Evolutionary conservation across 2,113 vertebrate genomes (phyloP), one percentile per base, ranked within the genome.

Genomic region (Puffinus mauretanicus): DNA sequence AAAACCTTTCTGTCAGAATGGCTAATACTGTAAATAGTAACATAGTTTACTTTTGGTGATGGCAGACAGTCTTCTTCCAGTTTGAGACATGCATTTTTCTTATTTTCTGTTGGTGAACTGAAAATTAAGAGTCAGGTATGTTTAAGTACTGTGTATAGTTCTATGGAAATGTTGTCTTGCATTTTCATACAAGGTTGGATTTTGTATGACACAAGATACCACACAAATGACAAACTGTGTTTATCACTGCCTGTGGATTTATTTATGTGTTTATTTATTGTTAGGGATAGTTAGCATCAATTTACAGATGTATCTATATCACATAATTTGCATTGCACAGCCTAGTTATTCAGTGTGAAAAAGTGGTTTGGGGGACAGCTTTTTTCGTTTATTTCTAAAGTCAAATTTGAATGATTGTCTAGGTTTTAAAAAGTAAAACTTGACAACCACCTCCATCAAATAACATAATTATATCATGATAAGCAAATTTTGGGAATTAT

Each of bases 261-360:
- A 66, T 36, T 25, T 18, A 27, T 27, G 34, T 40, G 6, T 54
- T 54, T 55, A 30, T 55, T 26, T 55, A 10, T 17, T 67, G 5
- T 40, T 51, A 13, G 11, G 16, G 5, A 58, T 64, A 38, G 5
- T 18, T 57, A 42, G 3, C 7, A 17, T 64, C 13, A n/a, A 27
- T 78, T 86, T 76, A 62, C 7, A 80, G 15, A 20, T 76, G 17
- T 1, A 51, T 15, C 20, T 60, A 4, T 36, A 40, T 29, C 3
- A 1, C 2, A 29, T n/a, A 38, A 4, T 20, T 49, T 70, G 3
- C 7, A 34, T 9, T 65, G 10, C 3, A 46, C 10, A 51, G 3
- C 1, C 8, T 38, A 36, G 26, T 29, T 80, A 52, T 7, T 61
- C 3, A 27, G 12, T 18, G 7, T 47, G n/a, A 75, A 83, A 77